Evolutionary conservation across 1,140 invertebrate species (phyloP).

Genomic region (Bombus huntii): DNA sequence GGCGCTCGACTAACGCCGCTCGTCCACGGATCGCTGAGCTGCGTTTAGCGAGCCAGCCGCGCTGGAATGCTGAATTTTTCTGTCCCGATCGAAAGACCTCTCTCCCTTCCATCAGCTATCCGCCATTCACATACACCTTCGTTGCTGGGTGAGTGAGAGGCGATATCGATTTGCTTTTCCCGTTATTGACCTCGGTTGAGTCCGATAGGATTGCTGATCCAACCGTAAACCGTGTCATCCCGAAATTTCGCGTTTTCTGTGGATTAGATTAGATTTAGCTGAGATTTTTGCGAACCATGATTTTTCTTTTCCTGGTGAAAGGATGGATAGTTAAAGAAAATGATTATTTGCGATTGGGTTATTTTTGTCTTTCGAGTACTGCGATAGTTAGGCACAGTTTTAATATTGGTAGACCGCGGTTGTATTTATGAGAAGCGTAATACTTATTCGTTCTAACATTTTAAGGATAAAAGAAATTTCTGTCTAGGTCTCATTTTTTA

Average conservation of each 20-base stretch:
- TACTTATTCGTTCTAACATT: too few relatives aligned
- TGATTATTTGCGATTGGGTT: too few relatives aligned
- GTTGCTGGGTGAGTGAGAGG: constrained; percentile 76
- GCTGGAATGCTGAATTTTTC: constrained; percentile 65
- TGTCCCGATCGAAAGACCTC: constrained; percentile 46
- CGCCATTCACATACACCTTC: constrained; percentile 39
- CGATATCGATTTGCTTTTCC: constrained; percentile 80
- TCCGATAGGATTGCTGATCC: constrained; percentile 25
- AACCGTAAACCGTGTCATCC: not conserved
- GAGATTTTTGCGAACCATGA: not conserved
- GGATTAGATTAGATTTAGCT: not conserved
- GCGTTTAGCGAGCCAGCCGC: constrained; percentile 59
- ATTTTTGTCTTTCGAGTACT: too few relatives aligned
- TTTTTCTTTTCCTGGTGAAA: too few relatives aligned
- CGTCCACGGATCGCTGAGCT: constrained; percentile 66
- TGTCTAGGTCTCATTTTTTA: too few relatives aligned
- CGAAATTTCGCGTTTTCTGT: not conserved
- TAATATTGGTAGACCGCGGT: too few relatives aligned
- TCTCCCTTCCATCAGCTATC: constrained; percentile 57
- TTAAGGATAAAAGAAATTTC: too few relatives aligned
- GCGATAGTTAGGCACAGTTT: too few relatives aligned
- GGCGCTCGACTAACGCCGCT: constrained; percentile 65
- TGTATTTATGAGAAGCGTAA: too few relatives aligned
- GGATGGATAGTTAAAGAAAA: too few relatives aligned
- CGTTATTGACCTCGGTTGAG: constrained; percentile 71